phyloP scores from a whole-genome alignment of 2,797 vertebrate genomes.

The Chiloscyllium punctatum region DNA sequence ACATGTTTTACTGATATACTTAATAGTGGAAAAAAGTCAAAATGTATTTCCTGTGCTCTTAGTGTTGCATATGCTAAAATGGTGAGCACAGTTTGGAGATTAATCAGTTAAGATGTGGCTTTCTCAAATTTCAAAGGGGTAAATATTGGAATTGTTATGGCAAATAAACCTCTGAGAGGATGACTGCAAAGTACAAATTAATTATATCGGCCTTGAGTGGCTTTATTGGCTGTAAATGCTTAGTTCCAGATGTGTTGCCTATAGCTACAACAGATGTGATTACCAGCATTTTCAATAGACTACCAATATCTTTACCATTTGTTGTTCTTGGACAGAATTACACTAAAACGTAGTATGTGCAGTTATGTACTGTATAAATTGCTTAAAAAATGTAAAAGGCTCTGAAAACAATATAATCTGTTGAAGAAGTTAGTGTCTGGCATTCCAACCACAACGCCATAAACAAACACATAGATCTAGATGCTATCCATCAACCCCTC shows the following conservation, averaged over 20 bases:
- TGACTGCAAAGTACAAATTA: background rate
- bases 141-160: background rate
- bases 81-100: background rate
- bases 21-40: background rate
- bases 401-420: background rate
- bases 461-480: no score
- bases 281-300: background rate
- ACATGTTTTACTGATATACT: background rate
- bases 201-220: background rate
- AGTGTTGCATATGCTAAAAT: background rate
- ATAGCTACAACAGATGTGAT: background rate
- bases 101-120: background rate
- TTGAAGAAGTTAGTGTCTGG: background rate
- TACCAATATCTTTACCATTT: background rate
- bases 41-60: background rate
- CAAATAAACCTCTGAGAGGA: background rate
- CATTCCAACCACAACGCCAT: no score
- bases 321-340: background rate
- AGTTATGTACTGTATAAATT: background rate
- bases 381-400: background rate
- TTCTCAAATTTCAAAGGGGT: background rate
- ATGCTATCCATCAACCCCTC: no score
- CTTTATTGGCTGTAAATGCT: background rate
- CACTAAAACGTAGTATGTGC: background rate
- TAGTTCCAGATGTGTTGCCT: background rate